Conservation (phyloP, 2,888 invertebrate species). For the Dryobota labecula region DNA sequence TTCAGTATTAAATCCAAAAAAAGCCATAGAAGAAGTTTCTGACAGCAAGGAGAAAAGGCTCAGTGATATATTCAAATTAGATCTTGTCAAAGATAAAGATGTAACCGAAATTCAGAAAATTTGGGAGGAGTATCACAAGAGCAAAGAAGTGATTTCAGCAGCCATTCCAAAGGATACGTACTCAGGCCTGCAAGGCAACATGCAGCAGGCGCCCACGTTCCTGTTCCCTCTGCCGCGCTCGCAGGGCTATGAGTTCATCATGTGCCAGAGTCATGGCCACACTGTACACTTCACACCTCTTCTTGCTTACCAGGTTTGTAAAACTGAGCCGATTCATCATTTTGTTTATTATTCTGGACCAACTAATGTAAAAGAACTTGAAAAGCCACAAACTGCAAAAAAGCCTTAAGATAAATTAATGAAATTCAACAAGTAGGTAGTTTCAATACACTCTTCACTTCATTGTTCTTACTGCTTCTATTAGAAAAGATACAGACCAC, state of each 20-base stretch:
- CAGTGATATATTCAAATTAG: conserved; percentile 94
- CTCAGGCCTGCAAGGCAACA: conserved; percentile 90
- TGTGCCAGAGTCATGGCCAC: conserved; percentile 93
- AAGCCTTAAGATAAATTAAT: background rate
- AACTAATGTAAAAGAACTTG: background rate
- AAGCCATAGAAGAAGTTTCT: conserved; percentile 71
- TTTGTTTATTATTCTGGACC: background rate
- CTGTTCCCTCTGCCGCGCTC: conserved; percentile 95
- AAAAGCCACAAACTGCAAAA: background rate
- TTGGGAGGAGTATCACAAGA: conserved; percentile 95
- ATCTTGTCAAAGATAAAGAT: conserved; percentile 93
- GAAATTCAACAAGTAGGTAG: background rate
- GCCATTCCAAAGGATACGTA: conserved; percentile 92
- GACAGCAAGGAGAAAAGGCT: conserved; percentile 87
- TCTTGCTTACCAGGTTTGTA: conserved; percentile 94
- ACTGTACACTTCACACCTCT: conserved; percentile 96
- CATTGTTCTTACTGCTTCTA: background rate
- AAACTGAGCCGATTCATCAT: background rate
- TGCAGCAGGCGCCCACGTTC: conserved; percentile 92
- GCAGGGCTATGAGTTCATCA: conserved; percentile 96
- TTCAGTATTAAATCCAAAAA: conserved; percentile 92
- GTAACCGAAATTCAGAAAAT: conserved; percentile 93
- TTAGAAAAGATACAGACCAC: background rate
- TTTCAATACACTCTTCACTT: background rate
- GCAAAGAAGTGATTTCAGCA: conserved; percentile 94